Evolutionary conservation across 2,797 vertebrate species (phyloP).

Genomic region (Pangasius krempfi): DNA sequence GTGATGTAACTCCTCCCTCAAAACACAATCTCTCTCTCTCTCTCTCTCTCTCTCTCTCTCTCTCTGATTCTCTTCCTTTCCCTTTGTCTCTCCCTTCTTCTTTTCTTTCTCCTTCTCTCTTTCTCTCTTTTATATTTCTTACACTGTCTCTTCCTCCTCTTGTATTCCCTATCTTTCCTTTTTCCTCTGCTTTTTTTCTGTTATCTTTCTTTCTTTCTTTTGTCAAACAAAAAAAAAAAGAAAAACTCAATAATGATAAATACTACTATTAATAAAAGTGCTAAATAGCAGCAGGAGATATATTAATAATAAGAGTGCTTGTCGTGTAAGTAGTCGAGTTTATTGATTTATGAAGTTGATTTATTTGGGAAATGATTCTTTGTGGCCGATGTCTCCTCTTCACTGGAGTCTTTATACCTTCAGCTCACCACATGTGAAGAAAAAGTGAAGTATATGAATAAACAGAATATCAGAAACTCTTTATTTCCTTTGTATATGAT

Average conservation of each 20-base stretch:
- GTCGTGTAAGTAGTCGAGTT: neutral
- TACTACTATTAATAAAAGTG: neutral
- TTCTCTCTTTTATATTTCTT: too few species aligned
- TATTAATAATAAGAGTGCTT: neutral
- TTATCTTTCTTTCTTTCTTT: neutral
- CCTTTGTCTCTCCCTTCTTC: neutral
- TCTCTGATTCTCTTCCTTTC: neutral
- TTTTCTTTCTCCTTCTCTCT: neutral
- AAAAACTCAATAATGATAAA: neutral
- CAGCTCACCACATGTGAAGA: neutral
- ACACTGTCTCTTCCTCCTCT: neutral
- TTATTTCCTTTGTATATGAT: neutral
- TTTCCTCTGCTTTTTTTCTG: too few species aligned
- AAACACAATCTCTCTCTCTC: conserved; percentile 15
- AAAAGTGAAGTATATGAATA: too few species aligned
- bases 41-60: neutral
- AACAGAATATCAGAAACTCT: neutral
- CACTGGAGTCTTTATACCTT: neutral
- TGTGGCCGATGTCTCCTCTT: neutral
- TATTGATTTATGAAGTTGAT: neutral
- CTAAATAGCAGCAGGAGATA: neutral
- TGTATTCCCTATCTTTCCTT: neutral
- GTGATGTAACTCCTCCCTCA: conserved; percentile 47
- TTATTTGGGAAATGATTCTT: neutral
- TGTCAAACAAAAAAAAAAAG: neutral